A percentile compares a stretch with the other conserved stretches of the same genome.
Evolutionary conservation across 2,888 invertebrate species (phyloP).

Genomic region (Ectemnius cavifrons): DNA sequence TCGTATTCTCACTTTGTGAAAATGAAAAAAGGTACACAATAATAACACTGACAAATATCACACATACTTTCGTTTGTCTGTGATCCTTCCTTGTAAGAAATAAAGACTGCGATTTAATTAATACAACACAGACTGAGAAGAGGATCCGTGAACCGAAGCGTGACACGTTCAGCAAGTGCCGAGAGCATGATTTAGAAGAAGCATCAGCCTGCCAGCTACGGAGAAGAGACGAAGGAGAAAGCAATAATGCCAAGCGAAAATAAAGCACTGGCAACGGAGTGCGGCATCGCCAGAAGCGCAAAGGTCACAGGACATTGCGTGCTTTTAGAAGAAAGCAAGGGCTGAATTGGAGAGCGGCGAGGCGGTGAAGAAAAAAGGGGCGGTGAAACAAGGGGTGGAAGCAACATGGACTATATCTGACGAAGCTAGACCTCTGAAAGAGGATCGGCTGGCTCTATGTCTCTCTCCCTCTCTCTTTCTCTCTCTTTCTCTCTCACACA

Average conservation of each 20-base stretch:
- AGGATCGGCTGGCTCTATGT: slow-evolving; percentile 49
- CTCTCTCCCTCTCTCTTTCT: slow-evolving; percentile 24
- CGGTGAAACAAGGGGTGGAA: slow-evolving; percentile 13
- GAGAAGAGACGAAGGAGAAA: slow-evolving; percentile 16
- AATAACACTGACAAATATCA: too few relatives aligned
- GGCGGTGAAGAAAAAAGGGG: slow-evolving; percentile 43
- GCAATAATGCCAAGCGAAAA: slow-evolving; percentile 51
- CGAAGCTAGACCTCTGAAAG: slow-evolving; percentile 56
- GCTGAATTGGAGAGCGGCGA: slow-evolving; percentile 39
- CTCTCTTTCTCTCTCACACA: neutral
- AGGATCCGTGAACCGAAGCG: too few relatives aligned
- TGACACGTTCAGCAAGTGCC: too few relatives aligned
- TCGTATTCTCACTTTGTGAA: too few relatives aligned
- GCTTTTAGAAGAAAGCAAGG: slow-evolving; percentile 37
- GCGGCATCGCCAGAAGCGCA: slow-evolving; percentile 6
- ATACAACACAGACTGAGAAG: too few relatives aligned
- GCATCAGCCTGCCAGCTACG: neutral
- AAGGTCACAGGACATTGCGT: slow-evolving; percentile 45
- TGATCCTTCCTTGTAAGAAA: neutral
- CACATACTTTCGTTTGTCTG: neutral
- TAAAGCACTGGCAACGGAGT: slow-evolving; percentile 18
- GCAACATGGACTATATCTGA: slow-evolving; percentile 37
- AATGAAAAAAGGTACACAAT: too few relatives aligned
- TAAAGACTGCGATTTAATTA: neutral
- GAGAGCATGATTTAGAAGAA: too few relatives aligned